Evolutionary conservation across 2,797 vertebrate genomes (phyloP).

Genomic region (Pangasius krempfi): DNA sequence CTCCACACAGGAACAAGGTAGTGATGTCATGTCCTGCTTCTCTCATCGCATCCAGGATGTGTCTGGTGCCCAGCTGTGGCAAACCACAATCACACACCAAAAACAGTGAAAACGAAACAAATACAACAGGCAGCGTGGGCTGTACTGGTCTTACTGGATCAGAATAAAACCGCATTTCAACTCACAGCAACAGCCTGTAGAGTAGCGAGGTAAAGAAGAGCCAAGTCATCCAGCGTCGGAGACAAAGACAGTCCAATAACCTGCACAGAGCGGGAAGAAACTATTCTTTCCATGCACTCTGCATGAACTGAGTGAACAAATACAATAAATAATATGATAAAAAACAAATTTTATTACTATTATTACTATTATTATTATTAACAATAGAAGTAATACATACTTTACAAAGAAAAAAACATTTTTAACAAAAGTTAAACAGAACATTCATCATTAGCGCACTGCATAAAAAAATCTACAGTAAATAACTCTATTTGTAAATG

Average conservation of each 20-base stretch:
- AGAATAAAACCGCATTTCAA: constrained; percentile 8
- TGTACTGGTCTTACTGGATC: background rate
- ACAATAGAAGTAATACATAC: too few relatives aligned
- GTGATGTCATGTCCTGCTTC: constrained; percentile 84
- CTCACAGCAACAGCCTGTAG: constrained; percentile 93
- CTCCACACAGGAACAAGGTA: constrained; percentile 90
- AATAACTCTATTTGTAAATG: too few relatives aligned
- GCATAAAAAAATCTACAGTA: too few relatives aligned
- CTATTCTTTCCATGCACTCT: too few relatives aligned
- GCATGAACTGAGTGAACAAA: background rate
- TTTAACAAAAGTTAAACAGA: too few relatives aligned
- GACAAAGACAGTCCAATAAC: constrained; percentile 87
- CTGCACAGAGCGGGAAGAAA: constrained; percentile 65
- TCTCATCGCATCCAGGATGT: constrained; percentile 89
- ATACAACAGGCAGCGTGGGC: background rate
- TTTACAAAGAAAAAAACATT: too few relatives aligned
- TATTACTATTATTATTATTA: too few relatives aligned
- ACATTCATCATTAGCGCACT: too few relatives aligned
- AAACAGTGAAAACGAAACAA: background rate
- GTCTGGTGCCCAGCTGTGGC: constrained; percentile 87
- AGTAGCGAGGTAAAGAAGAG: constrained; percentile 90
- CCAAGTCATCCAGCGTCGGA: constrained; percentile 87
- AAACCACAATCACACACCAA: constrained; percentile 1
- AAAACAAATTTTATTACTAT: too few relatives aligned
- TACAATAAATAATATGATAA: too few relatives aligned